Evolutionary conservation across 2,113 vertebrate genomes (phyloP).

Genomic region (Daubentonia madagascariensis): DNA sequence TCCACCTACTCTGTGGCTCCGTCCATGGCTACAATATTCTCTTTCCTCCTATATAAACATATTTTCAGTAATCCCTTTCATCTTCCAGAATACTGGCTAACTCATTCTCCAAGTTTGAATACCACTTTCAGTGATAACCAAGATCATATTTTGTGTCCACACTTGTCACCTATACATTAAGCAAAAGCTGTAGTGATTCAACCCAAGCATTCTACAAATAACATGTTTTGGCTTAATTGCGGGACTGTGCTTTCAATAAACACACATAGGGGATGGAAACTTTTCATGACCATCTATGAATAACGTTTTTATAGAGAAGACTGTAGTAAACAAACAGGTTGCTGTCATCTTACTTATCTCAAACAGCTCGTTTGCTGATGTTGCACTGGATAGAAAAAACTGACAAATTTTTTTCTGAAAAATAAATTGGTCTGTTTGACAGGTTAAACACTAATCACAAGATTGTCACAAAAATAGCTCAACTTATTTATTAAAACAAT

Average conservation of each 20-base stretch:
- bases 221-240: neutral
- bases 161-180: neutral
- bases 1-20: too few species aligned
- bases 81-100: neutral
- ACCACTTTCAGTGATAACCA: neutral
- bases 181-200: neutral
- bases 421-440: neutral
- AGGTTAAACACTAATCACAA: neutral
- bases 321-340: neutral
- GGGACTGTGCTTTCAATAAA: neutral
- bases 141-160: neutral
- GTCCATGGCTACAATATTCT: neutral
- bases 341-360: neutral
- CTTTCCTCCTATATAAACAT: neutral
- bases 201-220: neutral
- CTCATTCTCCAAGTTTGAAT: neutral
- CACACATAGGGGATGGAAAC: neutral
- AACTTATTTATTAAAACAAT: neutral
- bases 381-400: neutral
- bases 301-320: neutral
- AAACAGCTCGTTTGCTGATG: neutral
- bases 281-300: neutral
- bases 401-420: neutral
- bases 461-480: neutral
- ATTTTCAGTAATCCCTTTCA: neutral